These are phyloP conservation scores for Hetaerina titia DNA, from an alignment of 2,888 invertebrate genomes.

Conservation along the genomic window DNA sequence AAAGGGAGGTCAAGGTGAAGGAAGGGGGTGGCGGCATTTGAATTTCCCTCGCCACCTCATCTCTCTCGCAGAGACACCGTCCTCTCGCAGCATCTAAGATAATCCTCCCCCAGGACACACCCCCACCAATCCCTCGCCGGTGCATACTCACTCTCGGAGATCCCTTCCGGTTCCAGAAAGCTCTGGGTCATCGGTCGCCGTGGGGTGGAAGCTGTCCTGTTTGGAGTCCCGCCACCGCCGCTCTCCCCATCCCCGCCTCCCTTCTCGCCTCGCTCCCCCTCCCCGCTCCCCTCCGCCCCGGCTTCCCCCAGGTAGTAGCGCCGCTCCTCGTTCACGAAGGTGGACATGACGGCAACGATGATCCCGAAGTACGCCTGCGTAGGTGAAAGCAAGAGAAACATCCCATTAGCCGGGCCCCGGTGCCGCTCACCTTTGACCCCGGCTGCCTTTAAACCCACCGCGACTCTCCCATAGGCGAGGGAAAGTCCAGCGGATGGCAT, in stretches of 20 bases:
- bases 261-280: conserved; percentile 79
- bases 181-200: conserved; percentile 79
- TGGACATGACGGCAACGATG: conserved; percentile 82
- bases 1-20: not conserved
- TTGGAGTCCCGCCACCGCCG: conserved; percentile 77
- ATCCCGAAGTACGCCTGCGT: conserved; percentile 85
- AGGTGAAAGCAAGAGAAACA: conserved; percentile 27
- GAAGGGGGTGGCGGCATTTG: too few relatives aligned
- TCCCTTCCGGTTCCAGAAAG: conserved; percentile 80
- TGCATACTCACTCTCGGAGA: conserved; percentile 78
- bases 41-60: too few relatives aligned
- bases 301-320: conserved; percentile 82
- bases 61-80: too few relatives aligned
- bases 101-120: too few relatives aligned
- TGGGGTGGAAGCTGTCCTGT: conserved; percentile 75
- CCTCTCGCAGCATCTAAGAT: too few relatives aligned
- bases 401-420: too few relatives aligned
- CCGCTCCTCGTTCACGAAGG: conserved; percentile 84
- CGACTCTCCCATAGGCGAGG: too few relatives aligned
- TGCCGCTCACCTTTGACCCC: too few relatives aligned
- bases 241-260: conserved; percentile 74
- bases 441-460: too few relatives aligned
- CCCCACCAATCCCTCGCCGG: too few relatives aligned
- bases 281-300: conserved; percentile 77
- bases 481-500: too few relatives aligned